Conservation (phyloP, 2,888 invertebrate genomes). For the Nephrotoma appendiculata region DNA sequence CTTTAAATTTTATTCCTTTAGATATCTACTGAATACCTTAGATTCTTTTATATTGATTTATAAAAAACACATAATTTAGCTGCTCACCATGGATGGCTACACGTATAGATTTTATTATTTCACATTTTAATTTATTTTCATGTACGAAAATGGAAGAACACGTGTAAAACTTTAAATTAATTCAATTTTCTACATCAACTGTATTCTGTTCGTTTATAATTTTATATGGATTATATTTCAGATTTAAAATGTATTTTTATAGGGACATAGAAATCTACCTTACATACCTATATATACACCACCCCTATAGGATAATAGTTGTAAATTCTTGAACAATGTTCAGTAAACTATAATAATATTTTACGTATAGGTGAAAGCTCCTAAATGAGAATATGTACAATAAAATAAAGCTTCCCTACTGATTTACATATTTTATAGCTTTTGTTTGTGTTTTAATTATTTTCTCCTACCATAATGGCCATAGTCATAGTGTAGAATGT, state of each 20-base stretch:
- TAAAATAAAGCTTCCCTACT: background rate
- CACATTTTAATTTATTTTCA: background rate
- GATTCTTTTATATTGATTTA: too few species aligned
- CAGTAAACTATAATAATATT: background rate
- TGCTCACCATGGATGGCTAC: background rate
- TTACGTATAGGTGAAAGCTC: background rate
- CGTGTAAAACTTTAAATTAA: background rate
- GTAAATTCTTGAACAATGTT: background rate
- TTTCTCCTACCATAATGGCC: background rate
- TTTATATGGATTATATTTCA: background rate
- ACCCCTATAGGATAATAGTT: background rate
- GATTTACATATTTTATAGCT: background rate
- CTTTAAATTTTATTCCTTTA: too few species aligned
- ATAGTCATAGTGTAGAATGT: background rate
- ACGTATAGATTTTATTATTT: background rate
- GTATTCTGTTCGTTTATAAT: background rate
- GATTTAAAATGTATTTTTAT: background rate
- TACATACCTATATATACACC: background rate
- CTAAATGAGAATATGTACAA: background rate
- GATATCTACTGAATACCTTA: too few species aligned
- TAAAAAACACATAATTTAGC: background rate
- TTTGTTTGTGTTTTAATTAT: background rate
- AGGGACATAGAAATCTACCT: background rate
- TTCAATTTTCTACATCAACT: background rate
- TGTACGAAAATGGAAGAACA: background rate